Evolutionary conservation across 2,113 vertebrate genomes (phyloP).

Genomic region (Damaliscus lunatus): DNA sequence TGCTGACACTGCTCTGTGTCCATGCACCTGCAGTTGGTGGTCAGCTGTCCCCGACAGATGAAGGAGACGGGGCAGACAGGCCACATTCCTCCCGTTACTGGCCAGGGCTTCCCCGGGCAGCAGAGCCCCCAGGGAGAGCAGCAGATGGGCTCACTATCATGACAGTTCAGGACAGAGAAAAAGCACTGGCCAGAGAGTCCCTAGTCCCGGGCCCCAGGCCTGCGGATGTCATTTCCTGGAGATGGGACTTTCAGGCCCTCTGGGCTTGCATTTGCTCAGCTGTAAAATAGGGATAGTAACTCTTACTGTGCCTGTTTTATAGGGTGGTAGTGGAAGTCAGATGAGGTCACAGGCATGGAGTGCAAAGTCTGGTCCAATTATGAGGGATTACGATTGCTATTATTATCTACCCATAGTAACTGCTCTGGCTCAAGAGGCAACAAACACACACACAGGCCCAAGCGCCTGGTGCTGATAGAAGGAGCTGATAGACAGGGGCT

Average conservation of each 20-base stretch:
- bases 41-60: background rate
- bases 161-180: background rate
- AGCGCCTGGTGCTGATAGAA: conserved; percentile 30
- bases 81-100: background rate
- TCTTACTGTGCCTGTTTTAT: conserved; percentile 37
- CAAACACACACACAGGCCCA: conserved; percentile 46
- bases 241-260: conserved; percentile 44
- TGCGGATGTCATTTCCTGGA: background rate
- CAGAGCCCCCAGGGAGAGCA: background rate
- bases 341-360: conserved; percentile 68
- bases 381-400: conserved; percentile 70
- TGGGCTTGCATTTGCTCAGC: conserved; percentile 47
- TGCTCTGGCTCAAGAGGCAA: conserved; percentile 50
- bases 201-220: background rate
- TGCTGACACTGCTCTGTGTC: background rate
- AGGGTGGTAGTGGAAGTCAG: conserved; percentile 62
- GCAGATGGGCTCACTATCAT: background rate
- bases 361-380: conserved; percentile 71
- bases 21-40: background rate
- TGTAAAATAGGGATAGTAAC: conserved; percentile 32
- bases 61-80: background rate
- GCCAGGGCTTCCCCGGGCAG: fast-evolving
- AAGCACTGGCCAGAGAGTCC: background rate
- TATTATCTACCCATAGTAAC: conserved; percentile 72
- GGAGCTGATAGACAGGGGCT: background rate